Evolutionary conservation across 2,888 invertebrate species (phyloP).

Genomic region (Piscicola geometra): DNA sequence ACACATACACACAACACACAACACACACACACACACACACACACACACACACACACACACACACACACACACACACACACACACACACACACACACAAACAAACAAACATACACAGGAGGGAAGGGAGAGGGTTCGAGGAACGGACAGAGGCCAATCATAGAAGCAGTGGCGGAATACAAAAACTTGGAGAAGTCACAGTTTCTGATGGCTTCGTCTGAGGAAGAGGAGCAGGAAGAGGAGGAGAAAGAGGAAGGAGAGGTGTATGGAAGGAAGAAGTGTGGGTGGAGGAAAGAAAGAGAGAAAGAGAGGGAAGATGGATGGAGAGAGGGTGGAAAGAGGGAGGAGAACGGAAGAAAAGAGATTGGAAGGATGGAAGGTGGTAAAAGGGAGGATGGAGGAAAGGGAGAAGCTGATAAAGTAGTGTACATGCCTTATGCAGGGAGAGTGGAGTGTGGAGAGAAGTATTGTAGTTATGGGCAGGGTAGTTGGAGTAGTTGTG

Average conservation of each 20-base stretch:
- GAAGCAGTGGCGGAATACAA: conserved; percentile 27
- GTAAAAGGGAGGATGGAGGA: not conserved
- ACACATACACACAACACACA: too few relatives aligned
- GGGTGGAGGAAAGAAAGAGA: conserved; percentile 6
- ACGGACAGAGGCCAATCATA: conserved; percentile 18
- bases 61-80: too few relatives aligned
- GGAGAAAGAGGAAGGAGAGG: conserved; percentile 5
- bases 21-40: too few relatives aligned
- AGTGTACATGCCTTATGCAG: too few relatives aligned
- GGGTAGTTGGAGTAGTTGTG: too few relatives aligned
- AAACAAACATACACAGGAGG: not conserved
- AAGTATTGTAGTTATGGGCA: too few relatives aligned
- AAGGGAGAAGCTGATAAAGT: too few relatives aligned
- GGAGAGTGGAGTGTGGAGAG: too few relatives aligned
- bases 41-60: conserved; percentile 6
- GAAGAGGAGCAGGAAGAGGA: not conserved
- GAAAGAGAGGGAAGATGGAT: too few relatives aligned
- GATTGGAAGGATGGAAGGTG: not conserved
- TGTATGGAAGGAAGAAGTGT: not conserved
- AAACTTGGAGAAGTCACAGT: not conserved
- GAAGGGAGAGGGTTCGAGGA: not conserved
- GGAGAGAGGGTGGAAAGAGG: too few relatives aligned
- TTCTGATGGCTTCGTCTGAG: not conserved
- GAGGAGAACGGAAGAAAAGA: conserved; percentile 5
- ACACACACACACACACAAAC: too few relatives aligned